These are phyloP conservation scores for Idris sp. DNA, from an alignment of 1,140 invertebrate species.

Conservation along the genomic window DNA sequence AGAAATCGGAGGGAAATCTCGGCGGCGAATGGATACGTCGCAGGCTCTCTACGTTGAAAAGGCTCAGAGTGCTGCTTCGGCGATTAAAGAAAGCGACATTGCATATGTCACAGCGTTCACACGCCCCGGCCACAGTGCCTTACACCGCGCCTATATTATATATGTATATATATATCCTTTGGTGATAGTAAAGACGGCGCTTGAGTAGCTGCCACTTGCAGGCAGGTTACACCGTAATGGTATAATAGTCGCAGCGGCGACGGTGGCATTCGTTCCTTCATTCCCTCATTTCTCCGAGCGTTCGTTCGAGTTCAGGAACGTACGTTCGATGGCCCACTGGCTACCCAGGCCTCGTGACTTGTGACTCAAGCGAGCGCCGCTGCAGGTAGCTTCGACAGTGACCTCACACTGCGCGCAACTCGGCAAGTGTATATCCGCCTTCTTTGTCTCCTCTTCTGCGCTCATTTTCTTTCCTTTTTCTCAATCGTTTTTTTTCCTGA, in stretches of 20 bases:
- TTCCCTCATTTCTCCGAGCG: conserved; percentile 23
- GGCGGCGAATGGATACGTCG: conserved; percentile 58
- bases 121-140: conserved; percentile 73
- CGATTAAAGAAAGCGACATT: conserved; percentile 78
- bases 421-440: conserved; percentile 56
- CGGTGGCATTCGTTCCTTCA: conserved; percentile 42
- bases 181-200: conserved; percentile 58
- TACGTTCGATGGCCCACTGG: conserved; percentile 43
- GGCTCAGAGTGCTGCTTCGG: conserved; percentile 60
- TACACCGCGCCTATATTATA: conserved; percentile 70
- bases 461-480: conserved; percentile 42
- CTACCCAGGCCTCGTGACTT: conserved; percentile 47
- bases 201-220: conserved; percentile 59
- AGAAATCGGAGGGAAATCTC: conserved; percentile 54
- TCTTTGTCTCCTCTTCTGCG: conserved; percentile 42
- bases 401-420: conserved; percentile 50
- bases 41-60: conserved; percentile 56
- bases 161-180: conserved; percentile 53
- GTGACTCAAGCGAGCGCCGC: conserved; percentile 51
- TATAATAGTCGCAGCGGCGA: conserved; percentile 44
- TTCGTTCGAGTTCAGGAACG: too few species aligned
- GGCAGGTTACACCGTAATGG: conserved; percentile 45
- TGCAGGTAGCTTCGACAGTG: conserved; percentile 62
- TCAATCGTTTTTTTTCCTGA: conserved; percentile 2
- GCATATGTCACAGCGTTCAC: conserved; percentile 79